These are phyloP conservation scores for Patella caerulea DNA, from an alignment of 2,888 invertebrate genomes.

Conservation along the genomic window DNA sequence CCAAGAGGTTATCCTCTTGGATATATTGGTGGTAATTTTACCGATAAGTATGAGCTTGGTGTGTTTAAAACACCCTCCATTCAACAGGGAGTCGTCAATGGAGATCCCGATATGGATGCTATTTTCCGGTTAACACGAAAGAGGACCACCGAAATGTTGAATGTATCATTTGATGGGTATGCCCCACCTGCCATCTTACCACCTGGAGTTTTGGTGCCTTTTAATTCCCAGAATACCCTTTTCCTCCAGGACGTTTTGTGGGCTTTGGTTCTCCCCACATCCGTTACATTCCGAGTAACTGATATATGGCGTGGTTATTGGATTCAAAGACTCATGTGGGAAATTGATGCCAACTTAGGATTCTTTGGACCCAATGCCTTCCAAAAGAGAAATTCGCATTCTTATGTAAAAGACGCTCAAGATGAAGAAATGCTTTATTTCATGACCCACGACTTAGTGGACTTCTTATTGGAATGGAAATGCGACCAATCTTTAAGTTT, in stretches of 20 bases:
- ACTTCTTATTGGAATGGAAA: slow-evolving; percentile 39
- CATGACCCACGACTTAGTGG: slow-evolving; percentile 37
- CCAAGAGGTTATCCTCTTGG: slow-evolving; percentile 59
- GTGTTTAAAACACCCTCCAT: slow-evolving; percentile 39
- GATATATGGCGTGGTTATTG: slow-evolving; percentile 60
- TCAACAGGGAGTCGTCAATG: slow-evolving; percentile 57
- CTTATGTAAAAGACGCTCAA: slow-evolving; percentile 42
- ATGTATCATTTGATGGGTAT: slow-evolving; percentile 46
- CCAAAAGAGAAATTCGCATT: slow-evolving; percentile 48
- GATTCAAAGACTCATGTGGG: slow-evolving; percentile 50
- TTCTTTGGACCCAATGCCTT: slow-evolving; percentile 46
- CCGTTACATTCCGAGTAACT: slow-evolving; percentile 44
- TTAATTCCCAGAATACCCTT: slow-evolving; percentile 61
- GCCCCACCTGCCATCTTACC: slow-evolving; percentile 50
- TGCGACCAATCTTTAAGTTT: slow-evolving; percentile 37
- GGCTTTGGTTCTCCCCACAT: slow-evolving; percentile 49
- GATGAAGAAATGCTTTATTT: slow-evolving; percentile 49
- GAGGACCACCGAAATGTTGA: slow-evolving; percentile 26
- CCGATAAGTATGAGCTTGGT: slow-evolving; percentile 30
- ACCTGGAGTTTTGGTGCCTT: slow-evolving; percentile 45
- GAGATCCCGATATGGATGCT: slow-evolving; percentile 63
- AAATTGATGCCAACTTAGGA: slow-evolving; percentile 44
- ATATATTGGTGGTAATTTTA: slow-evolving; percentile 19
- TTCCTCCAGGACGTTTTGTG: slow-evolving; percentile 52
- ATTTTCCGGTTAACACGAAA: slow-evolving; percentile 52